Evolutionary conservation across 2,113 vertebrate species (phyloP).

Genomic region (Girardinichthys multiradiatus): DNA sequence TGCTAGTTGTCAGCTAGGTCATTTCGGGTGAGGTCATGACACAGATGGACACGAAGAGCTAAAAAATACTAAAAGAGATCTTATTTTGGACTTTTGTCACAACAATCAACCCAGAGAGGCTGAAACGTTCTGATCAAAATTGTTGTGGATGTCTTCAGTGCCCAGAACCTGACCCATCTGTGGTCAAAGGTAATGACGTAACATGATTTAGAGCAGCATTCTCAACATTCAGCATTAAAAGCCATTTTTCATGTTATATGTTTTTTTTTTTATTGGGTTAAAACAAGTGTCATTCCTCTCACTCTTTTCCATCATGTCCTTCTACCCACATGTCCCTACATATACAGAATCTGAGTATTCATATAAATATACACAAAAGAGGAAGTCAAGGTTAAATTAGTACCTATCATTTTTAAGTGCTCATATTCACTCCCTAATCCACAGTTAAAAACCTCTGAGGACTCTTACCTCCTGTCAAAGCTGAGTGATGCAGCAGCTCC

Average conservation of each 20-base stretch:
- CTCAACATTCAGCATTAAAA: too few species aligned
- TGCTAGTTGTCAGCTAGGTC: not conserved
- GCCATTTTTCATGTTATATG: too few species aligned
- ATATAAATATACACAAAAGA: too few species aligned
- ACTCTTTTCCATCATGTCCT: too few species aligned
- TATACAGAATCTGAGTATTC: too few species aligned
- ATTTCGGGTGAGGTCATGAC: constrained; percentile 15
- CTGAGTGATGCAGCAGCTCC: constrained; percentile 43
- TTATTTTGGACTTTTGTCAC: not conserved
- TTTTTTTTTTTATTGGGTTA: too few species aligned
- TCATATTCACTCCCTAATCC: not conserved
- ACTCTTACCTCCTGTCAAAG: constrained; percentile 54
- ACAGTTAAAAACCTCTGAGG: not conserved
- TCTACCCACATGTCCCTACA: too few species aligned
- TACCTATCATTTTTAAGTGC: not conserved
- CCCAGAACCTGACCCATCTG: not conserved
- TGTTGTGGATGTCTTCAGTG: not conserved
- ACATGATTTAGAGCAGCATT: too few species aligned
- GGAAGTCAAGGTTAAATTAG: too few species aligned
- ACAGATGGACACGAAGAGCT: not conserved
- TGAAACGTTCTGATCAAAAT: not conserved
- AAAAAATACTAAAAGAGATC: not conserved
- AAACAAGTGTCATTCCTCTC: too few species aligned
- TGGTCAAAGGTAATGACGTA: not conserved
- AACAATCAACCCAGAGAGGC: not conserved